phyloP scores from a whole-genome alignment of 2,113 vertebrate species.

The Strigops habroptila region DNA sequence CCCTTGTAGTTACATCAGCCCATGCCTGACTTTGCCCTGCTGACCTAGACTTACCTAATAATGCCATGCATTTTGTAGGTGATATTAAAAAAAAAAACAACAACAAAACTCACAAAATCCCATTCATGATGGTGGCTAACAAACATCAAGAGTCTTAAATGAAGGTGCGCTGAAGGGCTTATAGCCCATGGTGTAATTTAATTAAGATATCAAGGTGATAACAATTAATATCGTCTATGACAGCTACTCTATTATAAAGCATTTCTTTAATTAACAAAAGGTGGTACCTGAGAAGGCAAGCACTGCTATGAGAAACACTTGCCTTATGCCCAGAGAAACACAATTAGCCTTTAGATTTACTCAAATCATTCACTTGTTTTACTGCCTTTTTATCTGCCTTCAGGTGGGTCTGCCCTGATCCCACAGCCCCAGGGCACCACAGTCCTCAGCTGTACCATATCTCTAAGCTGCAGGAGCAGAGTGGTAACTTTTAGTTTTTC shows the following conservation, averaged over 20 bases:
- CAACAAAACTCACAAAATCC: not conserved
- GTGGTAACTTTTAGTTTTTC: not conserved
- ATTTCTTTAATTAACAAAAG: slow-evolving; percentile 62
- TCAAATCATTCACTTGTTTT: not conserved
- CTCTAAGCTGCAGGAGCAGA: not conserved
- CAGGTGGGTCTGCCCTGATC: not conserved
- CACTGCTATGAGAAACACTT: not conserved
- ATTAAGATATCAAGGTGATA: slow-evolving; percentile 75
- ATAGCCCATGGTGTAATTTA: slow-evolving; percentile 68
- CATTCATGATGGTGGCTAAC: slow-evolving; percentile 55
- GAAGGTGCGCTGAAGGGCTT: slow-evolving; percentile 72
- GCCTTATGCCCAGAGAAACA: not conserved
- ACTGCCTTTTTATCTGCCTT: not conserved
- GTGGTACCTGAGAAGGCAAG: not conserved
- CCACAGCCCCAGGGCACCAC: fast-evolving
- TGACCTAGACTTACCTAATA: slow-evolving; percentile 14
- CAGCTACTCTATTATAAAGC: slow-evolving; percentile 68
- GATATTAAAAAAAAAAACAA: not conserved
- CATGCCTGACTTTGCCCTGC: not conserved
- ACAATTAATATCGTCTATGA: slow-evolving; percentile 58
- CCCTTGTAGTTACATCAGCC: not conserved
- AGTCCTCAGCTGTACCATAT: not conserved
- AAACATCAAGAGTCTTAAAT: slow-evolving; percentile 56
- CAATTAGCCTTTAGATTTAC: not conserved
- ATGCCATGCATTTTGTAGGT: slow-evolving; percentile 33